These are phyloP conservation scores for Vandiemenella viatica DNA, from an alignment of 2,888 invertebrate genomes.

Conservation along the genomic window DNA sequence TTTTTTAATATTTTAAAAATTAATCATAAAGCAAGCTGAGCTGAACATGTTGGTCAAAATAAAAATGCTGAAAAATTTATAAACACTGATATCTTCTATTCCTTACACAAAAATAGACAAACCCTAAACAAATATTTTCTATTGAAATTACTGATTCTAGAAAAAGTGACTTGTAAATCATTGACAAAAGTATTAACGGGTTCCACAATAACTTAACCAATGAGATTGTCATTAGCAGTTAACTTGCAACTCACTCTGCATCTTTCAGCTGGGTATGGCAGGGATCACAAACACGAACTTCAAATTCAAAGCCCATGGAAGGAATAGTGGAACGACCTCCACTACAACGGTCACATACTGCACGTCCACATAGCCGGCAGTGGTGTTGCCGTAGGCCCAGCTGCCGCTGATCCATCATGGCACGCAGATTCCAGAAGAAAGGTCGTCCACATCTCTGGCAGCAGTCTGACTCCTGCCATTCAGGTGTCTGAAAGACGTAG, in stretches of 20 bases:
- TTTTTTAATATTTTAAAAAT: neutral
- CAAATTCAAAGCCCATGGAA: slow-evolving; percentile 94
- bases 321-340: slow-evolving; percentile 79
- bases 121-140: too few species aligned
- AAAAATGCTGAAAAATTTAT: too few species aligned
- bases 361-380: slow-evolving; percentile 87
- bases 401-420: slow-evolving; percentile 96
- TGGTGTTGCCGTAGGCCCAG: slow-evolving; percentile 82
- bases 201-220: too few species aligned
- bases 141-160: too few species aligned
- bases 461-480: slow-evolving; percentile 86
- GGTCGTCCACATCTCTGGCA: slow-evolving; percentile 91
- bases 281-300: slow-evolving; percentile 86
- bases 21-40: too few species aligned
- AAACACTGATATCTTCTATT: too few species aligned
- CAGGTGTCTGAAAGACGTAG: slow-evolving; percentile 67
- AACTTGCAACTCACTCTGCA: slow-evolving; percentile 56
- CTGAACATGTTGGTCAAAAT: too few species aligned
- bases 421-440: slow-evolving; percentile 97
- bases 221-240: too few species aligned
- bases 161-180: too few species aligned
- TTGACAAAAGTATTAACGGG: too few species aligned
- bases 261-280: slow-evolving; percentile 73
- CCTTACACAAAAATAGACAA: too few species aligned
- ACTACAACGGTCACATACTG: slow-evolving; percentile 87